These are phyloP conservation scores for Aphyosemion australe DNA, from an alignment of 2,113 vertebrate genomes.

Conservation along the genomic window DNA sequence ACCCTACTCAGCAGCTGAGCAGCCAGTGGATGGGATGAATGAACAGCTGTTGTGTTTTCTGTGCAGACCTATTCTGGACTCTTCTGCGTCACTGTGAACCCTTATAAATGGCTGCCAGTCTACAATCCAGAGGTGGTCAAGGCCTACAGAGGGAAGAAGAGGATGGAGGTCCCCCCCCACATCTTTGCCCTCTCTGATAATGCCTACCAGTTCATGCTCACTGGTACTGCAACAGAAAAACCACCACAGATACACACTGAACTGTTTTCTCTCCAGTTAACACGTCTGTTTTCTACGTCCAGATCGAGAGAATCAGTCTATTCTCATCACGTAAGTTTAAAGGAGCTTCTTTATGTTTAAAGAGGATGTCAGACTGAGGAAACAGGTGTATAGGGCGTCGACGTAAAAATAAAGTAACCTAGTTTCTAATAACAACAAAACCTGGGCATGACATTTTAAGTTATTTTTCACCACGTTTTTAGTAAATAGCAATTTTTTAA, in stretches of 20 bases:
- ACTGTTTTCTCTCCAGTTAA: neutral
- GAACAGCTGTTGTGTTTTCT: neutral
- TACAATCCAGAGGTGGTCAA: conserved; percentile 81
- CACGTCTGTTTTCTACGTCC: conserved; percentile 5
- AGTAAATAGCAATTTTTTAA: no score
- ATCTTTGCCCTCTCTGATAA: conserved; percentile 90
- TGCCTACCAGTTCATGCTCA: conserved; percentile 87
- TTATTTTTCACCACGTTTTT: no score
- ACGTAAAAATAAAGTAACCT: no score
- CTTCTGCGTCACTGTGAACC: conserved; percentile 73
- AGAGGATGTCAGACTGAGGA: no score
- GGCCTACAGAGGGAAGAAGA: conserved; percentile 85
- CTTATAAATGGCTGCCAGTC: conserved; percentile 83
- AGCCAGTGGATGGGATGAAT: no score
- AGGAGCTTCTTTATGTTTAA: rapidly evolving
- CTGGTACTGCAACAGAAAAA: conserved; percentile 61
- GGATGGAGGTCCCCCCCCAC: conserved; percentile 87
- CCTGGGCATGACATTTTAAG: no score
- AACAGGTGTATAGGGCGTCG: no score
- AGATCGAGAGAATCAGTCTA: conserved; percentile 85
- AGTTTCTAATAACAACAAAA: no score
- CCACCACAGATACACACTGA: neutral
- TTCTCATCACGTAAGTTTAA: conserved; percentile 82
- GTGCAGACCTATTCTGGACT: conserved; percentile 82
- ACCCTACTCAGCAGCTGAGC: no score